phyloP scores from a whole-genome alignment of 2,797 vertebrate species.

The Clamator glandarius region DNA sequence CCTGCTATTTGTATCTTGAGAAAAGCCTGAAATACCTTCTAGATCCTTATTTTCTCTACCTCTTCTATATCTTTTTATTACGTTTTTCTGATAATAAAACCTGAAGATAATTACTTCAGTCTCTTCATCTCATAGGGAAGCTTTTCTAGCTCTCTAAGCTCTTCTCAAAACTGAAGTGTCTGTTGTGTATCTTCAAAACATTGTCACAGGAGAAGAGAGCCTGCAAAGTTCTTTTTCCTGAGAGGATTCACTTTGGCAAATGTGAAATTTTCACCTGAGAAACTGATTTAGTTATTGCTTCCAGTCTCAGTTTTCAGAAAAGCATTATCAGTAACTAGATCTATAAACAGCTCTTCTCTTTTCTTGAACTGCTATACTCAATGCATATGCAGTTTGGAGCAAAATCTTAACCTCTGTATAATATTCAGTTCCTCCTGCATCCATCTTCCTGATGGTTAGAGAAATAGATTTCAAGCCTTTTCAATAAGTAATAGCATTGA shows the following conservation, averaged over 20 bases:
- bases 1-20: neutral
- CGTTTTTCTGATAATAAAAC: neutral
- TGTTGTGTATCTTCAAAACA: neutral
- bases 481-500: neutral
- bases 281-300: neutral
- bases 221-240: neutral
- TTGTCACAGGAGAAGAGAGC: neutral
- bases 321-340: neutral
- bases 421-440: neutral
- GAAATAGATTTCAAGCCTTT: neutral
- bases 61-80: neutral
- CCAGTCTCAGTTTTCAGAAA: neutral
- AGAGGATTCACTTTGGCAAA: neutral
- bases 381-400: neutral
- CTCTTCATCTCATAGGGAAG: neutral
- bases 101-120: neutral
- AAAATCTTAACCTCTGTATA: neutral
- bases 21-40: neutral
- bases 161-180: neutral
- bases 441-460: neutral
- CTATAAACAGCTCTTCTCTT: neutral
- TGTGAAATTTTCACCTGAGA: neutral
- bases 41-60: neutral
- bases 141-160: neutral
- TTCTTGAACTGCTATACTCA: neutral